phyloP scores from a whole-genome alignment of 2,888 invertebrate genomes.

The Bedellia somnulentella region DNA sequence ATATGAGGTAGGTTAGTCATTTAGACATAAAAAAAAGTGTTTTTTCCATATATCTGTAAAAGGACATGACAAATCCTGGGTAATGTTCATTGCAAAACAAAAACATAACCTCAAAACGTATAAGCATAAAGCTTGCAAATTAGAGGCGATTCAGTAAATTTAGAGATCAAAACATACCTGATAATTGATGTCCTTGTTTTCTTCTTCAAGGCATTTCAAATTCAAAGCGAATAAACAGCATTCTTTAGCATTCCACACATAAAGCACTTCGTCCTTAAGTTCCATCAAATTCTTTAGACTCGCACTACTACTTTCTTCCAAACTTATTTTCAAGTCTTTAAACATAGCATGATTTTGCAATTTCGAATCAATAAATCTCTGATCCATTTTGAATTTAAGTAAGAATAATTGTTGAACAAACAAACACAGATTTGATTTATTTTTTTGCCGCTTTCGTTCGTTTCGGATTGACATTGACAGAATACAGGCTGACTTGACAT shows the following conservation, averaged over 20 bases:
- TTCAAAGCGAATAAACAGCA: conserved; percentile 67
- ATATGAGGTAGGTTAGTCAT: no score
- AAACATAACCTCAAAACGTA: conserved; percentile 24
- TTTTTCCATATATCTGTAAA: no score
- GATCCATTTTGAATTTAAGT: conserved; percentile 46
- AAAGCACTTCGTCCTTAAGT: conserved; percentile 67
- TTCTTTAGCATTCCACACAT: conserved; percentile 67
- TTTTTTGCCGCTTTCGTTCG: no score
- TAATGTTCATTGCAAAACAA: no score
- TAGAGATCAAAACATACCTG: conserved; percentile 57
- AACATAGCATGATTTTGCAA: conserved; percentile 65
- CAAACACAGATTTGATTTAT: neutral
- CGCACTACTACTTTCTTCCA: conserved; percentile 50
- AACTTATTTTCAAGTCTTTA: conserved; percentile 54
- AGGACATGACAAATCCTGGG: no score
- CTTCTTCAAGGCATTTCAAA: conserved; percentile 47
- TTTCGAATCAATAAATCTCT: conserved; percentile 58
- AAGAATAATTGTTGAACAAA: conserved; percentile 4
- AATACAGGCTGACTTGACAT: no score
- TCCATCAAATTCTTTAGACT: conserved; percentile 66
- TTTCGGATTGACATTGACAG: no score
- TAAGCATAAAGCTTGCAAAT: conserved; percentile 8
- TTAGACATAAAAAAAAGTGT: no score
- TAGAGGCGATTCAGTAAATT: conserved; percentile 7
- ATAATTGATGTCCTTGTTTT: conserved; percentile 53